Conservation (phyloP, 2,113 vertebrate genomes). For the Grammomys dolichurus region DNA sequence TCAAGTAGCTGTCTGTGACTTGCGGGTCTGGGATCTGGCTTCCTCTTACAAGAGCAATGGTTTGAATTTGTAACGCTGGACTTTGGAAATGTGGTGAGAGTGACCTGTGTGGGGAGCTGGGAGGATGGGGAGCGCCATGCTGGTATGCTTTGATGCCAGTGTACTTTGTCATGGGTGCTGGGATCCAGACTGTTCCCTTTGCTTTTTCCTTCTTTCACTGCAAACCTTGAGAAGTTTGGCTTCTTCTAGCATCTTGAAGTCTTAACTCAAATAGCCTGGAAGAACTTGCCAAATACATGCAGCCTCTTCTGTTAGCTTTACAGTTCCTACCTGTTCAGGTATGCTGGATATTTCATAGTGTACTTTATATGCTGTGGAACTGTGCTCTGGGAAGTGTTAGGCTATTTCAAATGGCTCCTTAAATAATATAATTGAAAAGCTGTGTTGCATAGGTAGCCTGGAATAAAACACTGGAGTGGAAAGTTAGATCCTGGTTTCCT, state of each 20-base stretch:
- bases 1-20: not conserved
- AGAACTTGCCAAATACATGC: slow-evolving; percentile 46
- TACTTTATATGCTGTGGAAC: not conserved
- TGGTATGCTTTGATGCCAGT: not conserved
- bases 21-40: not conserved
- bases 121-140: accelerated
- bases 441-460: slow-evolving; percentile 33
- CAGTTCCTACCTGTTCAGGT: not conserved
- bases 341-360: not conserved
- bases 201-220: slow-evolving; percentile 20
- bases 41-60: not conserved
- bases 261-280: not conserved
- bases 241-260: not conserved
- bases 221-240: not conserved
- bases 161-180: not conserved
- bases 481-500: slow-evolving; percentile 66
- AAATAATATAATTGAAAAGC: slow-evolving; percentile 66
- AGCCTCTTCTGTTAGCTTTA: not conserved
- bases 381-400: slow-evolving; percentile 28
- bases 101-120: slow-evolving; percentile 11
- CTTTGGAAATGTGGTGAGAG: not conserved
- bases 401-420: slow-evolving; percentile 59
- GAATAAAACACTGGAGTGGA: slow-evolving; percentile 54
- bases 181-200: slow-evolving; percentile 5
- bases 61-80: not conserved